Evolutionary conservation across 2,113 vertebrate genomes (phyloP).

Genomic region (Panurus biarmicus): DNA sequence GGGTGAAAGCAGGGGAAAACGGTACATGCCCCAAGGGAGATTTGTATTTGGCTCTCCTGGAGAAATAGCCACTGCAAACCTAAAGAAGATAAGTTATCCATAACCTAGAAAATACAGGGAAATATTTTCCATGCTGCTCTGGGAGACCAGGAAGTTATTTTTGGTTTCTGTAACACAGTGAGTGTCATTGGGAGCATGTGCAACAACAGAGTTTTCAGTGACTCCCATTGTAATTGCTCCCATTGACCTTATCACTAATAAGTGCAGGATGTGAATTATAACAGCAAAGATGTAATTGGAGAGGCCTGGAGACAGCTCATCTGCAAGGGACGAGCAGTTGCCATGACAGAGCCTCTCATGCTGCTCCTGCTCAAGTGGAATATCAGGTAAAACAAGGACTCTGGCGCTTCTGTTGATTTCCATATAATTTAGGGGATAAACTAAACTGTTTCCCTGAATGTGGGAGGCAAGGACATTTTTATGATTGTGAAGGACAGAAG

Average conservation of each 20-base stretch:
- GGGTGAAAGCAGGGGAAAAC: neutral
- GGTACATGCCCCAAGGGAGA: neutral
- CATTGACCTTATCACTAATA: conserved; percentile 42
- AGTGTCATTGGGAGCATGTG: conserved; percentile 4
- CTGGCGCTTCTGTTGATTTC: neutral
- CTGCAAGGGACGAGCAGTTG: conserved; percentile 28
- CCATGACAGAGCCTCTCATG: neutral
- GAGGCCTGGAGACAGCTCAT: conserved; percentile 56
- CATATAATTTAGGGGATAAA: neutral
- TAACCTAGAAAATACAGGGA: conserved; percentile 41
- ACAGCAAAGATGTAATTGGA: conserved; percentile 33
- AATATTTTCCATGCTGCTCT: conserved; percentile 32
- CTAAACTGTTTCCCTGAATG: neutral
- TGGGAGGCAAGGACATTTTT: neutral
- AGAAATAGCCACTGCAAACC: neutral
- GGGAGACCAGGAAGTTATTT: conserved; percentile 60
- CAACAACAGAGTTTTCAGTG: conserved; percentile 43
- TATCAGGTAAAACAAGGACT: conserved; percentile 18
- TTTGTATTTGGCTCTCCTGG: neutral
- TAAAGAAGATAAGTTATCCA: conserved; percentile 42
- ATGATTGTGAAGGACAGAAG: neutral
- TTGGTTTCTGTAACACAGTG: conserved; percentile 44
- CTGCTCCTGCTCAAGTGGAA: conserved; percentile 17
- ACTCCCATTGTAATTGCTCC: conserved; percentile 53
- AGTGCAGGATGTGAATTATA: conserved; percentile 56